Percentiles rank a stretch among this genome's conserved stretches.
Evolutionary conservation across 1,140 invertebrate species (phyloP).

Genomic region (Caenorhabditis tropicalis): DNA sequence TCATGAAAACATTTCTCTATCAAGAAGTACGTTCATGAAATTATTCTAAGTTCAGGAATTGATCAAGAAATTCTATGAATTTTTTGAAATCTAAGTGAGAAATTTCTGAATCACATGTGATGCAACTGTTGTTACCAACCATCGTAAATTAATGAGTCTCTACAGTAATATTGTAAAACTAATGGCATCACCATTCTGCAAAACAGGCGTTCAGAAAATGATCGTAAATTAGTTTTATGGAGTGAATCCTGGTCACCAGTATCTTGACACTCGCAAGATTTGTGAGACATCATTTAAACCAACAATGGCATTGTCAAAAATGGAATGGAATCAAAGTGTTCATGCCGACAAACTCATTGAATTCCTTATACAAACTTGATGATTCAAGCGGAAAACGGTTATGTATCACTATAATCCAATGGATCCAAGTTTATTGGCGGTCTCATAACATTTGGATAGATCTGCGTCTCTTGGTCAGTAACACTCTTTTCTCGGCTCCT

Average conservation of each 20-base stretch:
- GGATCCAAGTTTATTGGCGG: constrained; percentile 35
- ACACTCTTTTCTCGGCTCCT: neutral
- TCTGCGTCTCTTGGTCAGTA: neutral
- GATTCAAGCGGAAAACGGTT: constrained; percentile 40
- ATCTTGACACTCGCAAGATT: too few species aligned
- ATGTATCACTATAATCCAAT: constrained; percentile 25
- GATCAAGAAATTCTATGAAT: too few species aligned
- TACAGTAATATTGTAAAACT: neutral
- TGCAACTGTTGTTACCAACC: neutral
- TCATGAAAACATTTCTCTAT: too few species aligned
- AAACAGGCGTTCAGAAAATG: neutral
- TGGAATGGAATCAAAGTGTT: neutral
- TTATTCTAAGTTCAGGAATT: too few species aligned
- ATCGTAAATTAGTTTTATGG: constrained; percentile 16
- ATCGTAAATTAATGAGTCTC: constrained; percentile 1
- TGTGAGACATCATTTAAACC: neutral
- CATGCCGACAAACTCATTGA: constrained; percentile 11
- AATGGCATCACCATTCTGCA: neutral
- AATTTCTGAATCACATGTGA: neutral
- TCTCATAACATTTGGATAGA: neutral
- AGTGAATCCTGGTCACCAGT: neutral
- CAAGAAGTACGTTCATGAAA: too few species aligned
- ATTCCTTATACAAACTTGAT: constrained; percentile 41
- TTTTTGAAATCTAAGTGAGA: neutral
- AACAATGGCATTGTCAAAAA: neutral